A percentile compares a stretch with the other conserved stretches of the same genome.
Evolutionary conservation across 2,888 invertebrate genomes (phyloP).

Genomic region (Penaeus monodon): DNA sequence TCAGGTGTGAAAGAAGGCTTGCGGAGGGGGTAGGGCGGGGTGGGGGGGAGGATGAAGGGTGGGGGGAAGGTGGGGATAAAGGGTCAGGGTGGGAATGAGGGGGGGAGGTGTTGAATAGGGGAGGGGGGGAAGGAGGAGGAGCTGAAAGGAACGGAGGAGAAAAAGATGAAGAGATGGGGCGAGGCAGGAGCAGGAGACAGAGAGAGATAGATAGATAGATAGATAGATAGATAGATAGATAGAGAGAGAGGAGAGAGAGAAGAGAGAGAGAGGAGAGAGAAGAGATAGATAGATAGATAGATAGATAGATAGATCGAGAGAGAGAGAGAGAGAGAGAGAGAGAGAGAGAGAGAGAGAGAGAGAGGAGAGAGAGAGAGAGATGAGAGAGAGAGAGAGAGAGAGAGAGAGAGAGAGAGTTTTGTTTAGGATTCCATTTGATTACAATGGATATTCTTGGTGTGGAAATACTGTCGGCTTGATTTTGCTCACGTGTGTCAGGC

Average conservation of each 20-base stretch:
- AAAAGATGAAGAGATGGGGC: not conserved
- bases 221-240: not conserved
- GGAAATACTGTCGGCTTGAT: too few relatives aligned
- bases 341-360: too few relatives aligned
- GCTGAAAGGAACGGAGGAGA: not conserved
- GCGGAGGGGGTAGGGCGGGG: not conserved
- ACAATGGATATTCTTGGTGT: too few relatives aligned
- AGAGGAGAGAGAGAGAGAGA: not conserved
- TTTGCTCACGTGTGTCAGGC: too few relatives aligned
- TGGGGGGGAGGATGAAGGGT: not conserved
- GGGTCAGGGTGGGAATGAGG: not conserved
- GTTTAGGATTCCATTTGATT: too few relatives aligned
- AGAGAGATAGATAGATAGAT: not conserved
- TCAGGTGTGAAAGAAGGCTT: not conserved
- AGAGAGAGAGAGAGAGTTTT: too few relatives aligned
- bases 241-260: too few relatives aligned
- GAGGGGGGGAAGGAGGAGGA: not conserved
- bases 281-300: too few relatives aligned
- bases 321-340: too few relatives aligned
- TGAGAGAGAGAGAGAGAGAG: slow-evolving; percentile 6
- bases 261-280: too few relatives aligned
- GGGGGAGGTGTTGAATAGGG: not conserved
- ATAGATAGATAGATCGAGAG: too few relatives aligned
- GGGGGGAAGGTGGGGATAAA: not conserved
- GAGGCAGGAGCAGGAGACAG: not conserved